Conservation (phyloP, 2,888 invertebrate species). For the Pollenia angustigena region DNA sequence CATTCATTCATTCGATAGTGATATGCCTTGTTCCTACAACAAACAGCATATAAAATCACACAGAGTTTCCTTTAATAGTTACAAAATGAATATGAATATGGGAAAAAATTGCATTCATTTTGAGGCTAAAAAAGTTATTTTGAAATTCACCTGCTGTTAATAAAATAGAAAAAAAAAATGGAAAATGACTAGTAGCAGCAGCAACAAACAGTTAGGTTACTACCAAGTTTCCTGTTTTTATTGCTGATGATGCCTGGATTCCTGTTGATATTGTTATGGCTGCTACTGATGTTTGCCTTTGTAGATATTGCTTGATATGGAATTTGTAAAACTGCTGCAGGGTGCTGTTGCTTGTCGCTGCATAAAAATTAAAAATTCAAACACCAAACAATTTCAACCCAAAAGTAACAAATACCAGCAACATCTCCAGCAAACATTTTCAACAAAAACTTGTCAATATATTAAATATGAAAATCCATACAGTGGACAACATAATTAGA, state of each 20-base stretch:
- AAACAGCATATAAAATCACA: slow-evolving; percentile 50
- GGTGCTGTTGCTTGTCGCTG: slow-evolving; percentile 63
- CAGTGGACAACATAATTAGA: background rate
- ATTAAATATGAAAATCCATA: slow-evolving; percentile 33
- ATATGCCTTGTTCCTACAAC: slow-evolving; percentile 29
- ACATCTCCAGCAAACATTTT: slow-evolving; percentile 10
- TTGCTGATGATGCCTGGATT: background rate
- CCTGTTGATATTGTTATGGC: slow-evolving; percentile 15
- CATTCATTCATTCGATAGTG: slow-evolving; percentile 17
- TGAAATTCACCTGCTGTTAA: slow-evolving; percentile 65
- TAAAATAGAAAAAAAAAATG: slow-evolving; percentile 19
- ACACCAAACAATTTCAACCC: slow-evolving; percentile 32
- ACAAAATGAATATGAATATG: slow-evolving; percentile 39
- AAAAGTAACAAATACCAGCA: slow-evolving; percentile 13
- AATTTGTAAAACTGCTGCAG: slow-evolving; percentile 56
- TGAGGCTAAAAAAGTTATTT: slow-evolving; percentile 49
- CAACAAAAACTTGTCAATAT: slow-evolving; percentile 24
- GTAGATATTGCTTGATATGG: slow-evolving; percentile 30
- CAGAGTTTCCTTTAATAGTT: slow-evolving; percentile 57
- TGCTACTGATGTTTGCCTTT: slow-evolving; percentile 37
- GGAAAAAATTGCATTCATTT: slow-evolving; percentile 6
- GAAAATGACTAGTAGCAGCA: slow-evolving; percentile 38
- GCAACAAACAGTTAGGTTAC: slow-evolving; percentile 34
- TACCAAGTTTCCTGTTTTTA: slow-evolving; percentile 19
- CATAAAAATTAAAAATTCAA: slow-evolving; percentile 70